Evolutionary conservation across 92 coral and sea anemone species (phyloP).

Genomic region (Paragorgia papillata): DNA sequence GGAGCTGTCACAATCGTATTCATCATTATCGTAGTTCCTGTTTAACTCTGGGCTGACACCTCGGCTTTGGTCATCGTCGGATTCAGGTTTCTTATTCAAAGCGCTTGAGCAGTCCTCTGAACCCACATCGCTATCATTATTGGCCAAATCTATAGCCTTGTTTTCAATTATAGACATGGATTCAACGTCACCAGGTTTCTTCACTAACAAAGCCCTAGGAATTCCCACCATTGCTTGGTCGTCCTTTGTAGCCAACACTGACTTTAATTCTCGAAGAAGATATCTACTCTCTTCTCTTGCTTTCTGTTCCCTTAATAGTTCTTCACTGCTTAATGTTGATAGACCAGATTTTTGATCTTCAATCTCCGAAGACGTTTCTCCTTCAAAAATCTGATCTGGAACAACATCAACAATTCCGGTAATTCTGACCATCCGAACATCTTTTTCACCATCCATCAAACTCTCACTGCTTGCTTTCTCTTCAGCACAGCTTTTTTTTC

Average conservation of each 20-base stretch:
- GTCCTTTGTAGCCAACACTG: slow-evolving; percentile 73
- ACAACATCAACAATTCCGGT: slow-evolving; percentile 11
- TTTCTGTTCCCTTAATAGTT: slow-evolving; percentile 65
- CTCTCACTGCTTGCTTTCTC: background rate
- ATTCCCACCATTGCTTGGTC: slow-evolving; percentile 78
- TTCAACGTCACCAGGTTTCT: slow-evolving; percentile 17
- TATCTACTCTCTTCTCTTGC: slow-evolving; percentile 69
- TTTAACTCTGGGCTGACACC: background rate
- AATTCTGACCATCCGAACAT: slow-evolving; percentile 12
- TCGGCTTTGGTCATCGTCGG: background rate
- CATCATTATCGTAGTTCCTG: background rate
- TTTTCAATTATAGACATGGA: background rate
- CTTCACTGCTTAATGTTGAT: slow-evolving; percentile 54
- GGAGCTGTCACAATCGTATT: background rate
- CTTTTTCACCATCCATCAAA: slow-evolving; percentile 14
- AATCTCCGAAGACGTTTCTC: slow-evolving; percentile 61
- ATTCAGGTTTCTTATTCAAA: slow-evolving; percentile 1
- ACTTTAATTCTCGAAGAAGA: slow-evolving; percentile 81
- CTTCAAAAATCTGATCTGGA: slow-evolving; percentile 82
- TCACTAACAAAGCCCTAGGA: slow-evolving; percentile 77
- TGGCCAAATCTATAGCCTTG: background rate
- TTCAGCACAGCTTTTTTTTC: slow-evolving; percentile 9
- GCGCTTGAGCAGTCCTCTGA: background rate
- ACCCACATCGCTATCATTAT: background rate
- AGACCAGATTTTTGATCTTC: slow-evolving; percentile 10